phyloP scores from a whole-genome alignment of 2,797 vertebrate genomes.

The Oreortyx pictus region DNA sequence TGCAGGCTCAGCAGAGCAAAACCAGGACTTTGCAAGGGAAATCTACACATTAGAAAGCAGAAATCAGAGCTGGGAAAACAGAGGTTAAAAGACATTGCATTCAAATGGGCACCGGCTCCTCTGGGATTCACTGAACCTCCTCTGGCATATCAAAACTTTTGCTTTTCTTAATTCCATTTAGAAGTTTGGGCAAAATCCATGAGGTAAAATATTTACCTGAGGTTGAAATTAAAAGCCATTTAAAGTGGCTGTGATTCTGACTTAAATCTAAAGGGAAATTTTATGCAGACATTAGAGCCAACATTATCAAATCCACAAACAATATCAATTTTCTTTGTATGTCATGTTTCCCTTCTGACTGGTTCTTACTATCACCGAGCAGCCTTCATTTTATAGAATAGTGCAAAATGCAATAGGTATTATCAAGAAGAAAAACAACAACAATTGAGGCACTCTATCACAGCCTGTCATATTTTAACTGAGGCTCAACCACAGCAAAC shows the following conservation, averaged over 20 bases:
- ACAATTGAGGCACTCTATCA: slow-evolving; percentile 54
- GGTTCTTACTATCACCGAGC: slow-evolving; percentile 31
- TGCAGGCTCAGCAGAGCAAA: not conserved
- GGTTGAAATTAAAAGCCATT: not conserved
- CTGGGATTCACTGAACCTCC: not conserved
- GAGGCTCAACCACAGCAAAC: slow-evolving; percentile 45
- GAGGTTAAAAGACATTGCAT: not conserved
- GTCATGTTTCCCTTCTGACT: slow-evolving; percentile 30
- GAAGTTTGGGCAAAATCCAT: not conserved
- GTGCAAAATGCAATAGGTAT: slow-evolving; percentile 23
- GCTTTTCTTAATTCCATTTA: not conserved
- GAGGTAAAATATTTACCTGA: not conserved
- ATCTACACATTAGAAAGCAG: not conserved
- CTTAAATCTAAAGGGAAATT: slow-evolving; percentile 13
- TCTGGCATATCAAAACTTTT: not conserved
- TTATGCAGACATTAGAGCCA: slow-evolving; percentile 39
- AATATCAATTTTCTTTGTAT: slow-evolving; percentile 12
- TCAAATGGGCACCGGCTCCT: not conserved
- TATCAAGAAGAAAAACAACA: slow-evolving; percentile 55
- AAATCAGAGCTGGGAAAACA: slow-evolving; percentile 2
- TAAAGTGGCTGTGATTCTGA: slow-evolving; percentile 18
- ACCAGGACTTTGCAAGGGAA: not conserved
- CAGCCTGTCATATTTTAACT: slow-evolving; percentile 63
- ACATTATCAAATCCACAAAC: slow-evolving; percentile 49
- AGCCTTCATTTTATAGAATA: slow-evolving; percentile 52